Evolutionary conservation across 2,888 invertebrate genomes (phyloP).

Genomic region (Tipula vernalis): DNA sequence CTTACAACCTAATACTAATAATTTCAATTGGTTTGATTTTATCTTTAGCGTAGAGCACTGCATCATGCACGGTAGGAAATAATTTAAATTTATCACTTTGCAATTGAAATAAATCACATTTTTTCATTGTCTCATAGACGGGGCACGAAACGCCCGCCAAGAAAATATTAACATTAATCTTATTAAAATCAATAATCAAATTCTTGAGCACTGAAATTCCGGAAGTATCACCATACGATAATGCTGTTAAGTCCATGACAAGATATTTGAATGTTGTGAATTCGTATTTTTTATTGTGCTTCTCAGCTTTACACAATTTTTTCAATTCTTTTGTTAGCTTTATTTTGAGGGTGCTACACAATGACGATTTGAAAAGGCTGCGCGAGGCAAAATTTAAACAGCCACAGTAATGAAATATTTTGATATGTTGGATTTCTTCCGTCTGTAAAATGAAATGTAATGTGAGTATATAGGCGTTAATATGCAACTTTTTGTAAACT

Average conservation of each 20-base stretch:
- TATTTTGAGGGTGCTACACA: conserved; percentile 16
- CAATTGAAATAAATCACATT: conserved; percentile 28
- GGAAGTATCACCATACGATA: conserved; percentile 45
- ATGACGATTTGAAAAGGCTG: conserved; percentile 31
- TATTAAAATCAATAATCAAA: conserved; percentile 36
- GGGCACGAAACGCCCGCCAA: conserved; percentile 37
- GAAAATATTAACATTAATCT: conserved; percentile 38
- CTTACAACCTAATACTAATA: background rate
- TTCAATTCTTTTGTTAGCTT: conserved; percentile 18
- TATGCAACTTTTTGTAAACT: background rate
- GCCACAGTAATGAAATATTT: conserved; percentile 50
- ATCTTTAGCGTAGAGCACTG: conserved; percentile 17
- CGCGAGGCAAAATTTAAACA: conserved; percentile 47
- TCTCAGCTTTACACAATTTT: background rate
- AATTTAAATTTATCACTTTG: conserved; percentile 26
- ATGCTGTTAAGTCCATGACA: conserved; percentile 44
- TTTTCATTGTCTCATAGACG: conserved; percentile 31
- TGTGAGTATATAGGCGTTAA: background rate
- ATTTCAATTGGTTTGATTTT: background rate
- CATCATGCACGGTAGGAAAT: conserved; percentile 22
- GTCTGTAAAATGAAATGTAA: conserved; percentile 31
- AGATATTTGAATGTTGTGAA: conserved; percentile 23
- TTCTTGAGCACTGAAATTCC: conserved; percentile 38
- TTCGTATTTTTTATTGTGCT: conserved; percentile 13
- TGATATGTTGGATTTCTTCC: conserved; percentile 43